phyloP scores from a whole-genome alignment of 2,888 invertebrate genomes.

The Metallyticus violacea region DNA sequence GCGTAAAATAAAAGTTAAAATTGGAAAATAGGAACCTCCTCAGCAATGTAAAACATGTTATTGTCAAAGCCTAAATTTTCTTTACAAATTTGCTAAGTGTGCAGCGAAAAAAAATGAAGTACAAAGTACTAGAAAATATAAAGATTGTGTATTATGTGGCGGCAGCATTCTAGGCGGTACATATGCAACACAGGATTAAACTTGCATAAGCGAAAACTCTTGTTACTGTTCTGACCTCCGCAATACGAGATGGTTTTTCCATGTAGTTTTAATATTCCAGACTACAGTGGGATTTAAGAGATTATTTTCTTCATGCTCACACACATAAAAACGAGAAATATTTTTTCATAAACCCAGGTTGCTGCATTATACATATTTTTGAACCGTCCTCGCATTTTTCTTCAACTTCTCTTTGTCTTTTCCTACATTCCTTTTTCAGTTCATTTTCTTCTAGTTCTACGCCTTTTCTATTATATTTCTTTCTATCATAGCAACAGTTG shows the following conservation, averaged over 20 bases:
- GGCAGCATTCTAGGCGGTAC: not conserved
- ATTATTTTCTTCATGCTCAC: not conserved
- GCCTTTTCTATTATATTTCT: too few relatives aligned
- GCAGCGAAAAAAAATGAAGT: not conserved
- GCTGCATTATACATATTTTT: too few relatives aligned
- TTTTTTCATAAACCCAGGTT: not conserved
- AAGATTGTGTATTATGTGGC: not conserved
- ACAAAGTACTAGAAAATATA: not conserved
- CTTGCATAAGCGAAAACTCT: not conserved
- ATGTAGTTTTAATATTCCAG: not conserved
- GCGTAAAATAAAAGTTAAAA: too few relatives aligned
- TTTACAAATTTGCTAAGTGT: not conserved
- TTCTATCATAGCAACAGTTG: too few relatives aligned
- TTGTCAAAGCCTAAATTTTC: too few relatives aligned
- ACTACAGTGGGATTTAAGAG: not conserved
- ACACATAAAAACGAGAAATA: not conserved
- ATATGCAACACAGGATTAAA: not conserved
- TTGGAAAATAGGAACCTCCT: too few relatives aligned
- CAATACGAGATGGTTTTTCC: not conserved
- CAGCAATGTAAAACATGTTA: too few relatives aligned
- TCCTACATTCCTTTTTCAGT: too few relatives aligned
- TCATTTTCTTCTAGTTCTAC: too few relatives aligned
- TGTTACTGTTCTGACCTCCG: not conserved
- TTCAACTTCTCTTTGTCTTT: too few relatives aligned
- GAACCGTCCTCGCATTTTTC: too few relatives aligned